phyloP scores from a whole-genome alignment of 2,888 invertebrate species.

The Osedax frankpressi region DNA sequence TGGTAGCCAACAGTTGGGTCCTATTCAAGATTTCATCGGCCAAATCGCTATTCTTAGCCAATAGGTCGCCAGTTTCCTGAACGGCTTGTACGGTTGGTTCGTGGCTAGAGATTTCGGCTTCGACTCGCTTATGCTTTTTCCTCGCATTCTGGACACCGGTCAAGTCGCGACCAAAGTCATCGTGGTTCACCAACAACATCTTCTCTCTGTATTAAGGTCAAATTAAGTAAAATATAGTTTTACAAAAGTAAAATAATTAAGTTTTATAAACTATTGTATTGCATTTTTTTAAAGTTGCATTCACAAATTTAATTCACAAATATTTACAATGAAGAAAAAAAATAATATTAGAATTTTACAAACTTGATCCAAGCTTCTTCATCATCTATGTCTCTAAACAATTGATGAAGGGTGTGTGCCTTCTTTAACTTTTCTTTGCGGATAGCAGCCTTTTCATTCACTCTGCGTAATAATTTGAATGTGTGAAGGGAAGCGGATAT shows the following conservation, averaged over 20 bases:
- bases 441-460: background rate
- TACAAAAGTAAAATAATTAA: too few species aligned
- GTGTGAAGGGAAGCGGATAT: background rate
- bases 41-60: constrained; percentile 65
- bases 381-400: constrained; percentile 96
- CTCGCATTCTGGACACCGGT: constrained; percentile 95
- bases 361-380: constrained; percentile 98
- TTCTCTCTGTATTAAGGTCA: constrained; percentile 66
- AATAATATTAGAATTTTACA: constrained; percentile 35
- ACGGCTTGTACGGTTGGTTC: constrained; percentile 79
- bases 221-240: too few species aligned
- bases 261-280: background rate
- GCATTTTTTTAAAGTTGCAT: background rate
- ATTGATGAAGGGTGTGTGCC: constrained; percentile 93
- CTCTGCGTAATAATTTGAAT: background rate
- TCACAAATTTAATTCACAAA: background rate
- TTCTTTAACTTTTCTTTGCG: constrained; percentile 58
- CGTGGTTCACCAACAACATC: constrained; percentile 87
- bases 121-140: constrained; percentile 97
- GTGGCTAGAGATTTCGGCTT: constrained; percentile 89
- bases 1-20: constrained; percentile 50
- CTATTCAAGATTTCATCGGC: constrained; percentile 39
- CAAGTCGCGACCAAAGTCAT: constrained; percentile 93
- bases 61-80: constrained; percentile 57
- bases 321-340: too few species aligned